Conservation (phyloP, 2,888 invertebrate genomes). For the Conistra vaccinii region DNA sequence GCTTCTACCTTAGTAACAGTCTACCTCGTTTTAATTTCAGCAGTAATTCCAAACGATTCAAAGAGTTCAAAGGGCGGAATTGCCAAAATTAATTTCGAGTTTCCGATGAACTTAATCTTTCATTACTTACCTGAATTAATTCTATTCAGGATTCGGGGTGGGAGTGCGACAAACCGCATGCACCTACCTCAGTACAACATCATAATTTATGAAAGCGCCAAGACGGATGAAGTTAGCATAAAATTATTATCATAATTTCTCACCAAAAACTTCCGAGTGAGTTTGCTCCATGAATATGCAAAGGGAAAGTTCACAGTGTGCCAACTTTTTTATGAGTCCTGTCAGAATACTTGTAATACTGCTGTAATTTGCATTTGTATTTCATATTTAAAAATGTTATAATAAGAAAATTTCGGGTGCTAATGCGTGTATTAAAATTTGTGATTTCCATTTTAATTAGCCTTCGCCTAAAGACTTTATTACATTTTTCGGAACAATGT, state of each 20-base stretch:
- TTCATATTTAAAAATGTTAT: slow-evolving; percentile 64
- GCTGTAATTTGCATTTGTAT: slow-evolving; percentile 84
- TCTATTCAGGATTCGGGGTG: slow-evolving; percentile 63
- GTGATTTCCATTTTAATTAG: slow-evolving; percentile 61
- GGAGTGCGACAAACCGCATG: slow-evolving; percentile 73
- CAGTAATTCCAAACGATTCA: slow-evolving; percentile 44
- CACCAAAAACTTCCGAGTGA: slow-evolving; percentile 89
- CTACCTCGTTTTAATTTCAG: slow-evolving; percentile 46
- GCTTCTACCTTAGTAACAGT: slow-evolving; percentile 27
- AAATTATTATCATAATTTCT: slow-evolving; percentile 89
- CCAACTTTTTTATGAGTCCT: slow-evolving; percentile 86
- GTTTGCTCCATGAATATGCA: slow-evolving; percentile 88
- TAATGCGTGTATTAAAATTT: slow-evolving; percentile 63
- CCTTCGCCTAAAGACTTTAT: slow-evolving; percentile 43
- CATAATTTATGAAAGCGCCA: slow-evolving; percentile 83
- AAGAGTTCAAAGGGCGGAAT: slow-evolving; percentile 50
- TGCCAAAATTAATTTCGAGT: slow-evolving; percentile 43
- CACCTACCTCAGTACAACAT: slow-evolving; percentile 74
- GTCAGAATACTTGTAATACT: slow-evolving; percentile 84
- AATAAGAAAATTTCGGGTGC: slow-evolving; percentile 61
- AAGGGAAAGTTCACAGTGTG: slow-evolving; percentile 85
- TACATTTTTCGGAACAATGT: slow-evolving; percentile 52
- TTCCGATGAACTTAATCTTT: slow-evolving; percentile 59
- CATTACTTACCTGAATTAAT: slow-evolving; percentile 73
- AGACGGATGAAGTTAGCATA: slow-evolving; percentile 87